A percentile compares a stretch with the other conserved stretches of the same genome.
Evolutionary conservation across 2,797 vertebrate species (phyloP).

Genomic region (Sebastes nivosus): DNA sequence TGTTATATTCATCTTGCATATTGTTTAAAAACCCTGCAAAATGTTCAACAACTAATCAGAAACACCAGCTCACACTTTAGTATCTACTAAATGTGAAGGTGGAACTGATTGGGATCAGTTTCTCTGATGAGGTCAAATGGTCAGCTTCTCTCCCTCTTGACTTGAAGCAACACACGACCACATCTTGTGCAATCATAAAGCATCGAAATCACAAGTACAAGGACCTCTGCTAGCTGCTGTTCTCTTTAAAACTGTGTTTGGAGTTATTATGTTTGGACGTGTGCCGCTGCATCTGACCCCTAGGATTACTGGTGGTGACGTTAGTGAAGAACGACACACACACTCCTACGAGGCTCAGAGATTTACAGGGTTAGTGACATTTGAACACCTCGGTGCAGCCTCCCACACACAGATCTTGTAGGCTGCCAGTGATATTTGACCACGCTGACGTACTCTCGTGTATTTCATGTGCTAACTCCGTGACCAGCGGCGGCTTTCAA

Average conservation of each 20-base stretch:
- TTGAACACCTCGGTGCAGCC: constrained; percentile 1
- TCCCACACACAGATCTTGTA: background rate
- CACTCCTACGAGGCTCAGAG: background rate
- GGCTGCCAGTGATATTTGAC: constrained; percentile 51
- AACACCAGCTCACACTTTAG: background rate
- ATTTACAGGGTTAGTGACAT: constrained; percentile 18
- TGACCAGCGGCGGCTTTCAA: constrained; percentile 21
- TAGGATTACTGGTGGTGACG: background rate
- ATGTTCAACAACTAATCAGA: background rate
- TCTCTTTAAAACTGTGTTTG: background rate
- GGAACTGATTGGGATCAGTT: background rate
- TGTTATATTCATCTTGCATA: background rate
- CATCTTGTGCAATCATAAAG: background rate
- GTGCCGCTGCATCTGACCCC: background rate
- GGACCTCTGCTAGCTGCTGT: background rate
- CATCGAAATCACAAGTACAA: background rate
- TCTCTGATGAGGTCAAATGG: background rate
- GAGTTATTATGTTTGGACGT: background rate
- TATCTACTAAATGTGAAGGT: background rate
- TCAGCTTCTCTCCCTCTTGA: background rate
- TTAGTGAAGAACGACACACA: background rate
- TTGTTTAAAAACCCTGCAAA: background rate
- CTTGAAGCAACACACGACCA: background rate
- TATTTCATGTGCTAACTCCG: constrained; percentile 19
- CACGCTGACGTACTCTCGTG: constrained; percentile 25